A percentile compares a stretch with the other conserved stretches of the same genome.
These are phyloP conservation scores for Amyelois transitella DNA, from an alignment of 1,140 invertebrate species.

Conservation along the genomic window DNA sequence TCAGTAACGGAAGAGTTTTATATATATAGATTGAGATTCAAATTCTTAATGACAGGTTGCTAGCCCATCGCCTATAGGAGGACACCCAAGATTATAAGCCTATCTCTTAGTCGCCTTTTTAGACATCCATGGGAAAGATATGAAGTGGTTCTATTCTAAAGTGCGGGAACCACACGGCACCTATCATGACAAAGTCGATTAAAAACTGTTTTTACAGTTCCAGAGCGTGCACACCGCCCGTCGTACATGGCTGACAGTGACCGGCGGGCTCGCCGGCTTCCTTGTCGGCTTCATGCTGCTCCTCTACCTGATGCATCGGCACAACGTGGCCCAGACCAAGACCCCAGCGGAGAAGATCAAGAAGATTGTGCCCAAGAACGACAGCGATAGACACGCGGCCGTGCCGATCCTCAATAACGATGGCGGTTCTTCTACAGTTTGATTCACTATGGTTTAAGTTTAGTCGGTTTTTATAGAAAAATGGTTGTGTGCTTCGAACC, in stretches of 20 bases:
- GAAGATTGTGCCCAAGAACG: constrained; percentile 22
- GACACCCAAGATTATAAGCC: too few relatives aligned
- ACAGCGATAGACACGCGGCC: constrained; percentile 33
- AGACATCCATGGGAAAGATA: too few relatives aligned
- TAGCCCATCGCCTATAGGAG: too few relatives aligned
- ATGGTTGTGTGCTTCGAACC: too few relatives aligned
- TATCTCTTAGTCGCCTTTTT: too few relatives aligned
- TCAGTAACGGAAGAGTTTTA: too few relatives aligned
- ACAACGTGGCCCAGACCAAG: constrained; percentile 67
- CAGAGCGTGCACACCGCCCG: constrained; percentile 39
- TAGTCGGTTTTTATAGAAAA: too few relatives aligned
- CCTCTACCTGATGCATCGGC: constrained; percentile 63
- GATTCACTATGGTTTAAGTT: not conserved
- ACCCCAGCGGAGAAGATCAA: constrained; percentile 40
- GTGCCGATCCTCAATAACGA: constrained; percentile 36
- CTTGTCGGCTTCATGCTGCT: constrained; percentile 63
- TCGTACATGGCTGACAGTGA: constrained; percentile 66
- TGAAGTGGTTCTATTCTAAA: too few relatives aligned
- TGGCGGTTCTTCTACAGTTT: not conserved
- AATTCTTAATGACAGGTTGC: too few relatives aligned
- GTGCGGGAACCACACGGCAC: too few relatives aligned
- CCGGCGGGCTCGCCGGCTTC: constrained; percentile 57
- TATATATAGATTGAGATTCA: too few relatives aligned
- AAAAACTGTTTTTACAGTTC: constrained; percentile 33
- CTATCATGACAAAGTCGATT: too few relatives aligned